Percentiles rank a stretch among this genome's conserved stretches.
Evolutionary conservation across 2,888 invertebrate genomes (phyloP).

Genomic region (Bombylius major): DNA sequence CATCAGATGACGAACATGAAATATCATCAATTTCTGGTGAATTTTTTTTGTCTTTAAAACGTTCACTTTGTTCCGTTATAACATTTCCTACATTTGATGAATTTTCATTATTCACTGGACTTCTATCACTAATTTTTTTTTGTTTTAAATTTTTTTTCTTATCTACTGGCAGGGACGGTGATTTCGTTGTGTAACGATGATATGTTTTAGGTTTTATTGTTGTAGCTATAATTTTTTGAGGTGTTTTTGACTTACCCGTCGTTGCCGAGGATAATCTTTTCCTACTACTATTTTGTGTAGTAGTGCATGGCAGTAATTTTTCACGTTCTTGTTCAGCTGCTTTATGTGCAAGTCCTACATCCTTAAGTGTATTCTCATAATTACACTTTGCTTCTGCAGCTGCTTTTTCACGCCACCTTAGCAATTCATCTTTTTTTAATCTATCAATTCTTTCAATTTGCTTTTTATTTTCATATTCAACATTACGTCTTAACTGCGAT

Average conservation of each 20-base stretch:
- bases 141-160: too few species aligned
- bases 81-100: background rate
- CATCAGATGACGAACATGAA: background rate
- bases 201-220: background rate
- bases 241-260: background rate
- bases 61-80: background rate
- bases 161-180: too few species aligned
- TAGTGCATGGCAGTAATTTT: background rate
- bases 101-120: background rate
- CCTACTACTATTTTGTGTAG: too few species aligned
- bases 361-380: background rate
- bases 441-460: slow-evolving; percentile 40
- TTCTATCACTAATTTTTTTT: too few species aligned
- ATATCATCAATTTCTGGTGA: background rate
- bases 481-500: slow-evolving; percentile 39
- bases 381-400: slow-evolving; percentile 3
- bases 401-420: slow-evolving; percentile 24
- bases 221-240: background rate
- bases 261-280: background rate
- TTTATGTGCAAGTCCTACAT: slow-evolving; percentile 9
- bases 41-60: background rate
- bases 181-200: background rate
- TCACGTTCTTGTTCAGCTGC: slow-evolving; percentile 4
- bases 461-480: slow-evolving; percentile 39
- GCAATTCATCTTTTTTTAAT: slow-evolving; percentile 39